Percentiles rank a stretch among this genome's conserved stretches.
These are phyloP conservation scores for Rosalia funebris DNA, from an alignment of 2,888 invertebrate genomes.

Conservation along the genomic window DNA sequence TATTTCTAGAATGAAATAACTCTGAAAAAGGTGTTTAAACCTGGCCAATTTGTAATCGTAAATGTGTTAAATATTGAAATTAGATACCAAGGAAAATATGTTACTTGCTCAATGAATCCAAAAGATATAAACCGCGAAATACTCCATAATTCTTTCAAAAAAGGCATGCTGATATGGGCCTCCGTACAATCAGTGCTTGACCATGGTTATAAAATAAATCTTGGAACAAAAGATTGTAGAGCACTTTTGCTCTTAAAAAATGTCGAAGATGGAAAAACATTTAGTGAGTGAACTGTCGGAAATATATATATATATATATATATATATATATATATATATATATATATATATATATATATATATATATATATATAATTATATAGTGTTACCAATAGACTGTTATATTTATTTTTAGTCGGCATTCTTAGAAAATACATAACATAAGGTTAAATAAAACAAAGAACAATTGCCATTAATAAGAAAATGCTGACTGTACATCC, in stretches of 20 bases:
- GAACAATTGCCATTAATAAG: no score
- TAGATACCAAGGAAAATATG: constrained; percentile 55
- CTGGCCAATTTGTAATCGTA: constrained; percentile 72
- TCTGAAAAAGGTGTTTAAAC: constrained; percentile 65
- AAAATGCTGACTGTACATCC: no score
- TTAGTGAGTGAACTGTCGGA: constrained; percentile 58
- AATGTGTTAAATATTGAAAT: constrained; percentile 65
- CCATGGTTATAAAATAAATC: constrained; percentile 85
- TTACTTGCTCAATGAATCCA: constrained; percentile 72
- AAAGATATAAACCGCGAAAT: constrained; percentile 70
- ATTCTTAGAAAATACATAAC: no score
- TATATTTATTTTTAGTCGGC: no score
- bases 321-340: background rate
- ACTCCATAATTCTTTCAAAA: constrained; percentile 66
- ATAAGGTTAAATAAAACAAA: no score
- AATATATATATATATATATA: constrained; percentile 12
- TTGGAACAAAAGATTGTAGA: constrained; percentile 78
- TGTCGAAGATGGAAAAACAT: constrained; percentile 63
- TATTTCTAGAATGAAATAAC: constrained; percentile 58
- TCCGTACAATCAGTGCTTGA: constrained; percentile 82
- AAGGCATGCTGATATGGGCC: constrained; percentile 73
- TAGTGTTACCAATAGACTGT: no score
- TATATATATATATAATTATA: background rate
- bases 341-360: background rate
- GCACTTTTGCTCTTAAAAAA: constrained; percentile 76